phyloP scores from a whole-genome alignment of 2,888 invertebrate species.

The Vanessa cardui region DNA sequence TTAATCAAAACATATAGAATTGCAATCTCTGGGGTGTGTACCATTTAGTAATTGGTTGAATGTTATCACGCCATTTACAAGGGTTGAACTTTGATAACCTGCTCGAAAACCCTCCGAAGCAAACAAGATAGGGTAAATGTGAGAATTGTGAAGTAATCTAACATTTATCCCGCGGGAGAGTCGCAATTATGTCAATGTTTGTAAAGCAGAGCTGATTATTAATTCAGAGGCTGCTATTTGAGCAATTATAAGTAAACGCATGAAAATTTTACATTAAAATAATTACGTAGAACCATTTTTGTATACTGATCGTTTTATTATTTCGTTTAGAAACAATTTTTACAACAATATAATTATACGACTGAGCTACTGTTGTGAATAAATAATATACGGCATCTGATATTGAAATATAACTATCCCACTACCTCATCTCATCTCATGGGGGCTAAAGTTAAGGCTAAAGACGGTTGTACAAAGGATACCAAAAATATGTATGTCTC shows the following conservation, averaged over 20 bases:
- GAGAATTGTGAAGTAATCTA: slow-evolving; percentile 43
- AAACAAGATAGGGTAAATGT: slow-evolving; percentile 43
- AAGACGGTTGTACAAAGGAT: too few relatives aligned
- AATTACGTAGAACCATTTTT: too few relatives aligned
- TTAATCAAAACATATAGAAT: slow-evolving; percentile 15
- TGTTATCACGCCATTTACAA: slow-evolving; percentile 49
- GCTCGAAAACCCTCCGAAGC: slow-evolving; percentile 43
- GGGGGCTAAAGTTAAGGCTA: too few relatives aligned
- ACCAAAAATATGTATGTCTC: too few relatives aligned
- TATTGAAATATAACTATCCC: too few relatives aligned
- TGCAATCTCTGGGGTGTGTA: slow-evolving; percentile 28
- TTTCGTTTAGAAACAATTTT: too few relatives aligned
- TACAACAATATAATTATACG: too few relatives aligned
- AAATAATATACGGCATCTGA: too few relatives aligned
- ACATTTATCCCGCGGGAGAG: slow-evolving; percentile 38
- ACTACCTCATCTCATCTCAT: too few relatives aligned
- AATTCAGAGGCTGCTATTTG: slow-evolving; percentile 38
- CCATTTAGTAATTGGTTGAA: slow-evolving; percentile 43
- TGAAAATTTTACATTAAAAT: background rate
- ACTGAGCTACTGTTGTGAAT: too few relatives aligned
- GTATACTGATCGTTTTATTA: too few relatives aligned
- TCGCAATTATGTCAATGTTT: slow-evolving; percentile 37
- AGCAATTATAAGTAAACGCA: slow-evolving; percentile 20
- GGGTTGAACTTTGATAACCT: slow-evolving; percentile 49
- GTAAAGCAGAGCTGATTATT: slow-evolving; percentile 40